Conservation (phyloP, 1,140 invertebrate genomes). For the Hylaeus anthracinus region DNA sequence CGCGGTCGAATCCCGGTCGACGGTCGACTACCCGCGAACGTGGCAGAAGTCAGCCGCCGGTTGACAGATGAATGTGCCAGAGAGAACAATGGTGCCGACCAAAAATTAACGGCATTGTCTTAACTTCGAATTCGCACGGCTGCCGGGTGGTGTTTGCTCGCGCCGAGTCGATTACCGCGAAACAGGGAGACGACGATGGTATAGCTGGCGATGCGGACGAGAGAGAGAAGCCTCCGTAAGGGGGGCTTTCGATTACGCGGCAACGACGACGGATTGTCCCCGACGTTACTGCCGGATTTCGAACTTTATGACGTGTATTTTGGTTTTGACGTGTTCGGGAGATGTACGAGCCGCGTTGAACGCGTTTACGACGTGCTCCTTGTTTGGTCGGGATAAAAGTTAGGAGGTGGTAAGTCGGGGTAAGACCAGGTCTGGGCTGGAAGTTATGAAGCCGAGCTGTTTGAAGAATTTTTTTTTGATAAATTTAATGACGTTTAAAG, state of each 20-base stretch:
- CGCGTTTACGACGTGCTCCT: not conserved
- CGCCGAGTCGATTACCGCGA: conserved; percentile 59
- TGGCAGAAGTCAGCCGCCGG: conserved; percentile 71
- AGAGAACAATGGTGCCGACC: conserved; percentile 77
- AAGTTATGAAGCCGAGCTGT: too few species aligned
- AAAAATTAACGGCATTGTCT: conserved; percentile 82
- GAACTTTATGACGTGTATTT: conserved; percentile 62
- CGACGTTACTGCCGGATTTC: conserved; percentile 50
- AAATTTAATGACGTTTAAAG: too few species aligned
- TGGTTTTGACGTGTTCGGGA: conserved; percentile 50
- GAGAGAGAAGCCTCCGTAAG: too few species aligned
- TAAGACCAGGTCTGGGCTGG: not conserved
- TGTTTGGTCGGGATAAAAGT: conserved; percentile 7
- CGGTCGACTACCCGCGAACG: conserved; percentile 38
- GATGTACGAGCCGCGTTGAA: conserved; percentile 36
- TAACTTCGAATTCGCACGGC: conserved; percentile 74
- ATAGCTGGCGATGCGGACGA: too few species aligned
- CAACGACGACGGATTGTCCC: conserved; percentile 43
- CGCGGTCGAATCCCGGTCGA: conserved; percentile 34
- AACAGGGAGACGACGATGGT: conserved; percentile 44
- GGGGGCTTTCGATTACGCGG: conserved; percentile 55
- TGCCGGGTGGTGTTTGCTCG: conserved; percentile 56
- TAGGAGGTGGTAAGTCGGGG: not conserved
- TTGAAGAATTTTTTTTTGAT: too few species aligned
- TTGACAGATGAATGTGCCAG: conserved; percentile 79